Conservation (phyloP, 2,797 vertebrate species). For the Poeciliopsis gracilis region DNA sequence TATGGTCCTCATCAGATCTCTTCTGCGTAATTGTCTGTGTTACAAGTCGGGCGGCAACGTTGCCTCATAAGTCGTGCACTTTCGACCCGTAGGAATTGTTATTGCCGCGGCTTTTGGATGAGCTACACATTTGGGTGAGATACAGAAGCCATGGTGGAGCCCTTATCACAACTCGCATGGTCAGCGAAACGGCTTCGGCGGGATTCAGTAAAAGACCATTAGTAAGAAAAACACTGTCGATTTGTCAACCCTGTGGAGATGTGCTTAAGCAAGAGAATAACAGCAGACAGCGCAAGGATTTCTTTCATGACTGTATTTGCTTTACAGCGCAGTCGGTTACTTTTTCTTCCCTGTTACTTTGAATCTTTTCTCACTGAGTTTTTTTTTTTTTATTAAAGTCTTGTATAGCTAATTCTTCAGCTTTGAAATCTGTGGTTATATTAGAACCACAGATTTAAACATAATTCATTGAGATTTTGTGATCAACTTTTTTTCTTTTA, state of each 20-base stretch:
- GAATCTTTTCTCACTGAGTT: not conserved
- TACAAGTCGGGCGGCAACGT: conserved; percentile 66
- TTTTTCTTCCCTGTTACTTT: not conserved
- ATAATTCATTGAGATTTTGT: not conserved
- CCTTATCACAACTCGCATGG: conserved; percentile 63
- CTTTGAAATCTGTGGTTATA: not conserved
- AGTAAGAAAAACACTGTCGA: conserved; percentile 48
- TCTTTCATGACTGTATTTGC: conserved; percentile 33
- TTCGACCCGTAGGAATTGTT: conserved; percentile 73
- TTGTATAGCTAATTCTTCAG: not conserved
- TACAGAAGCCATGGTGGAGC: conserved; percentile 63
- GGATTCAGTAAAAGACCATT: conserved; percentile 55
- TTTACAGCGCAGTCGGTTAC: conserved; percentile 5
- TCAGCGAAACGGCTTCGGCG: conserved; percentile 65
- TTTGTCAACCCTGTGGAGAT: conserved; percentile 46
- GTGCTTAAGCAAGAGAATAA: conserved; percentile 51
- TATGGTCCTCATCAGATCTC: conserved; percentile 57
- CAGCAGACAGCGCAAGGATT: conserved; percentile 30
- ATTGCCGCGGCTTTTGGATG: conserved; percentile 74
- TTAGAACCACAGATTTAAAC: not conserved
- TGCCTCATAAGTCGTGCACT: conserved; percentile 69
- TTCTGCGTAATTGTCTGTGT: conserved; percentile 67
- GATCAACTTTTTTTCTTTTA: not conserved
- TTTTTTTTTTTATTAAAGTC: not conserved
- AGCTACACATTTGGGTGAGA: conserved; percentile 71